Evolutionary conservation across 2,888 invertebrate species (phyloP).

Genomic region (Platerodrilus igneus): DNA sequence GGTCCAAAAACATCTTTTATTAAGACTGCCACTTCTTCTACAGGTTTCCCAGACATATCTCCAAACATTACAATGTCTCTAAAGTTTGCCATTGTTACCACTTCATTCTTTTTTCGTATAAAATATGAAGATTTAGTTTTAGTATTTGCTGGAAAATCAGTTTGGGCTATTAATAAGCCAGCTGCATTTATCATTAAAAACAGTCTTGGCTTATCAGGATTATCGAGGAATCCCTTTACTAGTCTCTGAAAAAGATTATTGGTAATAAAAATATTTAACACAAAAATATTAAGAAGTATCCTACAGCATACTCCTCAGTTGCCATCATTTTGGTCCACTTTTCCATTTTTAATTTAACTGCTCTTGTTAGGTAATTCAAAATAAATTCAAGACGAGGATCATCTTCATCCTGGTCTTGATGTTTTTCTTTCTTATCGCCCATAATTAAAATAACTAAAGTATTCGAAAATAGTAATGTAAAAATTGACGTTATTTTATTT

Average conservation of each 20-base stretch:
- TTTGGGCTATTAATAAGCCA: conserved; percentile 61
- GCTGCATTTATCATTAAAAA: conserved; percentile 60
- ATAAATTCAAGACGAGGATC: conserved; percentile 78
- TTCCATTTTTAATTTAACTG: conserved; percentile 77
- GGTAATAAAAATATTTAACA: neutral
- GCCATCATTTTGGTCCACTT: conserved; percentile 83
- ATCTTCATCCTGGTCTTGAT: conserved; percentile 50
- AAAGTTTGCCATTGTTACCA: conserved; percentile 60
- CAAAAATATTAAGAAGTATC: conserved; percentile 10
- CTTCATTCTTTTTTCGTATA: conserved; percentile 59
- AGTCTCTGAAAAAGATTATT: conserved; percentile 47
- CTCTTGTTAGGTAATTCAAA: conserved; percentile 65
- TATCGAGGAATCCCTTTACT: conserved; percentile 53
- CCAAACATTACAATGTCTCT: conserved; percentile 57
- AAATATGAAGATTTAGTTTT: conserved; percentile 74
- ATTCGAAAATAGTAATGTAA: too few relatives aligned
- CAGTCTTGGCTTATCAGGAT: conserved; percentile 49
- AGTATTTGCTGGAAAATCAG: conserved; percentile 57
- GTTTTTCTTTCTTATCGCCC: conserved; percentile 44
- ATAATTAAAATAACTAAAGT: too few relatives aligned
- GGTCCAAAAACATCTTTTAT: conserved; percentile 72
- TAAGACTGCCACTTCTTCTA: conserved; percentile 64
- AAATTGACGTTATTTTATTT: too few relatives aligned
- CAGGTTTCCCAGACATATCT: conserved; percentile 65
- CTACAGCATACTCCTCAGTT: conserved; percentile 61